These are phyloP conservation scores for Syngnathus typhle DNA, from an alignment of 2,113 vertebrate genomes.

Conservation along the genomic window DNA sequence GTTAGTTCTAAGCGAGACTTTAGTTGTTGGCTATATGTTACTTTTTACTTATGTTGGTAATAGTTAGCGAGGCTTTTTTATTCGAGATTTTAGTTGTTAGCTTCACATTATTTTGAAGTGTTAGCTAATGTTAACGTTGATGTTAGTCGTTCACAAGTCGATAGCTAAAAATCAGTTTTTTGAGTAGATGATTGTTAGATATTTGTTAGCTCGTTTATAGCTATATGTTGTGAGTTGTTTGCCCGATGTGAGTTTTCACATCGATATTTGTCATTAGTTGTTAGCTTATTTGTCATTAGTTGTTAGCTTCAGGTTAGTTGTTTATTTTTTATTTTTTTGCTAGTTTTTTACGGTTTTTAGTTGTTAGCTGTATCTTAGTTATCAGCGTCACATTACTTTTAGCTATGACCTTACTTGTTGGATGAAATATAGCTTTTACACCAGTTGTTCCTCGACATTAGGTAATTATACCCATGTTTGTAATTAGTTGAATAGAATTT, in stretches of 20 bases:
- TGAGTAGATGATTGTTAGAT: neutral
- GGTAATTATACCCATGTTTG: neutral
- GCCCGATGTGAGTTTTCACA: neutral
- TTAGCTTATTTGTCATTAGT: too few relatives aligned
- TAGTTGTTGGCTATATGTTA: neutral
- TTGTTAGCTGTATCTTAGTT: too few relatives aligned
- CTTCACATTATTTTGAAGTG: too few relatives aligned
- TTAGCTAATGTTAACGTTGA: too few relatives aligned
- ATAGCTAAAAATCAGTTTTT: too few relatives aligned
- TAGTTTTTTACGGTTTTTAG: too few relatives aligned
- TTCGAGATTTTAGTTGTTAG: too few relatives aligned
- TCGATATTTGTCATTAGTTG: neutral
- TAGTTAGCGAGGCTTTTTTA: too few relatives aligned
- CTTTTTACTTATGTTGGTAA: too few relatives aligned
- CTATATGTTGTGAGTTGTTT: neutral
- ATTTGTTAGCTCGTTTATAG: neutral
- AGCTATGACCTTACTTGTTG: neutral
- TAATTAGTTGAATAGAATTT: neutral
- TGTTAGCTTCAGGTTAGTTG: too few relatives aligned
- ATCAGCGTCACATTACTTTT: too few relatives aligned
- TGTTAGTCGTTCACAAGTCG: neutral
- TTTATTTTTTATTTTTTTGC: too few relatives aligned
- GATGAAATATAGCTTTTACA: neutral
- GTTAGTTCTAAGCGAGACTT: neutral
- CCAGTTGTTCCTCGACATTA: neutral